A percentile compares a stretch with the other conserved stretches of the same genome.
Conservation (phyloP, 1,140 invertebrate genomes). For the Agraylea sexmaculata region DNA sequence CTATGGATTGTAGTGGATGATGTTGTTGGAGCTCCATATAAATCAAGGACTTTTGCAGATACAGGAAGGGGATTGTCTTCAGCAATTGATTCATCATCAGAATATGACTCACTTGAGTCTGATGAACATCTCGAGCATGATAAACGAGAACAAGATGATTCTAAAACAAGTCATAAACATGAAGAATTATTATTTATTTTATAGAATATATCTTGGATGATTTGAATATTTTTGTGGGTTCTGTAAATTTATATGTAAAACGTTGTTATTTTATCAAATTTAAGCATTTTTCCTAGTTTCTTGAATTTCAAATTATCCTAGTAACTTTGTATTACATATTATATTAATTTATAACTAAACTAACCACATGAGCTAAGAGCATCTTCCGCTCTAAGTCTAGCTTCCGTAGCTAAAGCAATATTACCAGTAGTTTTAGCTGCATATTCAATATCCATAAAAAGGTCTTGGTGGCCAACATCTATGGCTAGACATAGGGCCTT, state of each 20-base stretch:
- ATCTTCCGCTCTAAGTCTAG: conserved; percentile 59
- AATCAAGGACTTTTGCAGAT: conserved; percentile 8
- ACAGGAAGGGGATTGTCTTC: conserved; percentile 4
- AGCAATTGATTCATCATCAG: conserved; percentile 1
- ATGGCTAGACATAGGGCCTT: conserved; percentile 78
- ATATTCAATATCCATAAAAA: conserved; percentile 76
- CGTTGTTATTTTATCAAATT: not conserved
- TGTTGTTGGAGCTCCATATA: conserved; percentile 13
- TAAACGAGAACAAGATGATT: conserved; percentile 22
- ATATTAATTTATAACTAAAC: not conserved
- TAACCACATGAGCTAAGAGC: conserved; percentile 21
- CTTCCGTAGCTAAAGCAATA: conserved; percentile 58
- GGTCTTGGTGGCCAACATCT: conserved; percentile 68
- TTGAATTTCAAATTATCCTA: not conserved
- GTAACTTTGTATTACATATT: not conserved
- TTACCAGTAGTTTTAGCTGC: conserved; percentile 58
- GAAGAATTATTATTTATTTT: too few relatives aligned
- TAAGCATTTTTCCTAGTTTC: not conserved
- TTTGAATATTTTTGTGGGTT: too few relatives aligned
- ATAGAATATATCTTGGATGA: not conserved
- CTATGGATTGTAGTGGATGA: conserved; percentile 6
- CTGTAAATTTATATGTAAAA: too few relatives aligned
- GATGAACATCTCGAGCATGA: conserved; percentile 23
- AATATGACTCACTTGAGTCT: conserved; percentile 10
- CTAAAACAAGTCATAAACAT: too few relatives aligned